A percentile compares a stretch with the other conserved stretches of the same genome.
Conservation (phyloP, 2,113 vertebrate genomes). For the Marcusenius ussheri region DNA sequence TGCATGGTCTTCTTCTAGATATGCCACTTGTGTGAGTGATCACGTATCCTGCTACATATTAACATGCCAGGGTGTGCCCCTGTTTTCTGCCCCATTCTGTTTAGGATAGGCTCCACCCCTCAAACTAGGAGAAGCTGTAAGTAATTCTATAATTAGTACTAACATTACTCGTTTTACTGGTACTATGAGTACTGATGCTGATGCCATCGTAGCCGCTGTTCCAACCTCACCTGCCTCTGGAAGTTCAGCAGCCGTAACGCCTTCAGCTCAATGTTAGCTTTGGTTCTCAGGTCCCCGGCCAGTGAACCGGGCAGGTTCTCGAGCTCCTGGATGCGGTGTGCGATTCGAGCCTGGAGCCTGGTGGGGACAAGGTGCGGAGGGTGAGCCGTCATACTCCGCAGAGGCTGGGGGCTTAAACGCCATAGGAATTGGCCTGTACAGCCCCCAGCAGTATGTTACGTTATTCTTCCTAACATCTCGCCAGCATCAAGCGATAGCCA, state of each 20-base stretch:
- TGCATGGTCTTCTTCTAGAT: not conserved
- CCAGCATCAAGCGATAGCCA: not conserved
- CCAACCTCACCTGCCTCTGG: conserved; percentile 80
- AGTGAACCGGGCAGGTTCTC: conserved; percentile 91
- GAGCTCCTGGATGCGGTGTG: conserved; percentile 91
- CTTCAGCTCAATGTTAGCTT: conserved; percentile 94
- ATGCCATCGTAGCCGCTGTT: not conserved
- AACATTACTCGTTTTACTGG: not conserved
- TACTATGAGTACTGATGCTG: not conserved
- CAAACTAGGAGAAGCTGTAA: not conserved
- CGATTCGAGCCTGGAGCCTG: conserved; percentile 89
- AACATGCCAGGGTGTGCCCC: no score
- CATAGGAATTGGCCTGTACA: not conserved
- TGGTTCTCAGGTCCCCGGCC: conserved; percentile 86
- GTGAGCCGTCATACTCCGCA: not conserved
- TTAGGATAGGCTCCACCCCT: not conserved
- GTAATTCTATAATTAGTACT: not conserved
- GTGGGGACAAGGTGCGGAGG: accelerated
- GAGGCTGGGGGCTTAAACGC: not conserved
- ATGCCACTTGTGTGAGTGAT: not conserved
- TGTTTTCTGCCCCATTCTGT: not conserved
- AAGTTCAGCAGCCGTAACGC: conserved; percentile 92
- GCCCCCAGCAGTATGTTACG: not conserved
- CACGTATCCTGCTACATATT: not conserved
- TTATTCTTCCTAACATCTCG: not conserved